Evolutionary conservation across 2,888 invertebrate species (phyloP).

Genomic region (Leptopilina myrica): DNA sequence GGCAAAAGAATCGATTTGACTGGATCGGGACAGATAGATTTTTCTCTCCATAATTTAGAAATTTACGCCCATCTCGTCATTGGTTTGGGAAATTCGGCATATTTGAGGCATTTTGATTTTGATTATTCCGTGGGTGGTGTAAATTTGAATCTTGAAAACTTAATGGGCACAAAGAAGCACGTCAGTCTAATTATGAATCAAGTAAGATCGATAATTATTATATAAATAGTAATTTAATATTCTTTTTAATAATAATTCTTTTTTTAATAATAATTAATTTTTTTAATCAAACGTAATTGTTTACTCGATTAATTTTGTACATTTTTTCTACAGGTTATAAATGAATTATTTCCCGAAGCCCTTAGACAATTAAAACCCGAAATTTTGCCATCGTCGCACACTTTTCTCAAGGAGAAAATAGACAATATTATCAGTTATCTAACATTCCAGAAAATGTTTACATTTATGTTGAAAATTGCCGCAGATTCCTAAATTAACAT

Average conservation of each 20-base stretch:
- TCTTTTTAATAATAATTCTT: too few relatives aligned
- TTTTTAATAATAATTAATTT: background rate
- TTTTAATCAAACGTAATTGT: background rate
- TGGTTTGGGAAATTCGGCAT: background rate
- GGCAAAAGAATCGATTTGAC: background rate
- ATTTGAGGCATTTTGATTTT: background rate
- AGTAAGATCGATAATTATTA: background rate
- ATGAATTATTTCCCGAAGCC: background rate
- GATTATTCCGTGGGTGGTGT: background rate
- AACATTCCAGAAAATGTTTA: background rate
- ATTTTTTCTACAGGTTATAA: background rate
- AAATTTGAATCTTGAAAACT: background rate
- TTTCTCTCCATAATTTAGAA: background rate
- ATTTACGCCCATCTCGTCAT: background rate
- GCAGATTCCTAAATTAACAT: too few relatives aligned
- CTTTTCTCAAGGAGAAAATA: background rate
- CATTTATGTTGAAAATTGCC: background rate
- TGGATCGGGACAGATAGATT: background rate
- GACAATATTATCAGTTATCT: background rate
- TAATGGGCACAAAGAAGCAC: background rate
- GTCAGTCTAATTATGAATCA: conserved; percentile 7
- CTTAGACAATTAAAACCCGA: background rate
- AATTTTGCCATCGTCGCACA: background rate
- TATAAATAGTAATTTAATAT: background rate
- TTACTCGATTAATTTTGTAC: too few relatives aligned